These are phyloP conservation scores for Pelecanus crispus DNA, from an alignment of 2,113 vertebrate genomes.

Conservation along the genomic window DNA sequence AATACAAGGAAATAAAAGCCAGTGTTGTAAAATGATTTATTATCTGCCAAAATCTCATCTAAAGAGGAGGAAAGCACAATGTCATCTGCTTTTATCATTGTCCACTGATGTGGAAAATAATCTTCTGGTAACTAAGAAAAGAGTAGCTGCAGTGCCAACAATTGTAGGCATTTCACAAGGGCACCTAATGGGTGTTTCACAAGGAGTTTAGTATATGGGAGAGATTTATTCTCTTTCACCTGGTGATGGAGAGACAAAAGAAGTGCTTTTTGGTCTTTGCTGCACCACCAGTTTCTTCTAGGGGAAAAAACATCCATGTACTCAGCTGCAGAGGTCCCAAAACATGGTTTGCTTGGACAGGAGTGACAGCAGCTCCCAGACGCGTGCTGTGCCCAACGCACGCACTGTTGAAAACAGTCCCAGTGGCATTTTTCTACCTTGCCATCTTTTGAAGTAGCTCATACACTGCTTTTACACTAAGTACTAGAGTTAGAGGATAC, in stretches of 20 bases:
- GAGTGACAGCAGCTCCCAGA: not conserved
- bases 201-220: not conserved
- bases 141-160: constrained; percentile 22
- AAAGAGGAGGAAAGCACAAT: not conserved
- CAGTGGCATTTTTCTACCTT: not conserved
- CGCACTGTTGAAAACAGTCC: not conserved
- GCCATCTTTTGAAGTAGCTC: not conserved
- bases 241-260: not conserved
- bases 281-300: not conserved
- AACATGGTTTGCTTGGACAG: not conserved
- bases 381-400: not conserved
- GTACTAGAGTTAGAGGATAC: not conserved
- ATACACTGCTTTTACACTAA: not conserved
- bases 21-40: constrained; percentile 22
- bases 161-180: not conserved
- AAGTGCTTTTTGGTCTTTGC: not conserved
- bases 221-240: not conserved
- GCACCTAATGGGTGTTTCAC: not conserved
- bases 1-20: not conserved
- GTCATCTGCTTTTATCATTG: constrained; percentile 18
- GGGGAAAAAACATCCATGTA: not conserved
- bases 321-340: not conserved
- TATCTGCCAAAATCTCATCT: not conserved
- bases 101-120: constrained; percentile 37
- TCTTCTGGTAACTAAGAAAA: constrained; percentile 31